These are phyloP conservation scores for Athene noctua DNA, from an alignment of 2,113 vertebrate species.

Conservation along the genomic window DNA sequence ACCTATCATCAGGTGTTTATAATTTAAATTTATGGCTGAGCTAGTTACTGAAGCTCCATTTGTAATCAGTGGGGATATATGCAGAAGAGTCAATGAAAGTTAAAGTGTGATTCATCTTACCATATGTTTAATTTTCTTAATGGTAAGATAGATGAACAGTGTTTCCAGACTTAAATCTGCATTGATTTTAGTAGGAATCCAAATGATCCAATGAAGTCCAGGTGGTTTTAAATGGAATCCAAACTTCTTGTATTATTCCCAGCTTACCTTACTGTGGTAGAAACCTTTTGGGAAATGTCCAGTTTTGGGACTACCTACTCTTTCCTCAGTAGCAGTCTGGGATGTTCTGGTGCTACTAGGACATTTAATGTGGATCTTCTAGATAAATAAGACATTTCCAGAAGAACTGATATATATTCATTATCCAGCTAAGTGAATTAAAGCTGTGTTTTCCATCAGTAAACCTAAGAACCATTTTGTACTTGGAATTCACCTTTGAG, in stretches of 20 bases:
- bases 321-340: background rate
- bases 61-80: background rate
- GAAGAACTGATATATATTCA: background rate
- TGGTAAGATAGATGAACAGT: background rate
- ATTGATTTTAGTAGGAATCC: background rate
- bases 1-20: background rate
- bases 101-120: background rate
- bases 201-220: background rate
- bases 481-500: background rate
- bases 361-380: background rate
- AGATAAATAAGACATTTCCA: background rate
- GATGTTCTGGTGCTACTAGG: background rate
- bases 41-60: background rate
- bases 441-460: background rate
- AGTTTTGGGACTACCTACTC: background rate
- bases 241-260: background rate
- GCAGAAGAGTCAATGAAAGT: background rate
- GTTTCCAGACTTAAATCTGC: background rate
- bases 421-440: background rate
- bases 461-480: background rate
- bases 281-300: background rate
- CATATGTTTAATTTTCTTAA: background rate
- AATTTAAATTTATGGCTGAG: background rate
- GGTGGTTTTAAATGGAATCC: background rate
- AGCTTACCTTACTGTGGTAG: background rate